Conservation (phyloP, 2,888 invertebrate species). For the Chydorus sphaericus region DNA sequence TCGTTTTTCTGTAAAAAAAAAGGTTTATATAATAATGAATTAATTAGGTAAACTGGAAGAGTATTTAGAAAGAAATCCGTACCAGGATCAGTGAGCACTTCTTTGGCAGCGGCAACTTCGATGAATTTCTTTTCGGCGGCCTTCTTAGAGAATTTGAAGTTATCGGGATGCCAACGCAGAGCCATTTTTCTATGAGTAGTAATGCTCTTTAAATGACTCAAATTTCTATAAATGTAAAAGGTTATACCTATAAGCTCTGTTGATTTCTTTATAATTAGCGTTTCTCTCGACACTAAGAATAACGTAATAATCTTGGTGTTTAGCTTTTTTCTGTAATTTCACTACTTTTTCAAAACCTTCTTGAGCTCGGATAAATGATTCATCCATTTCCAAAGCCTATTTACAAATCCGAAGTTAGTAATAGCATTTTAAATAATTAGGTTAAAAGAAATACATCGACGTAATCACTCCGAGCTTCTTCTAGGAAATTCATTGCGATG, state of each 20-base stretch:
- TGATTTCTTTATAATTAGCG: conserved; percentile 82
- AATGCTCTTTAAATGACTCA: not conserved
- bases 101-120: conserved; percentile 97
- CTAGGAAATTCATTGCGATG: conserved; percentile 73
- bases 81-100: conserved; percentile 58
- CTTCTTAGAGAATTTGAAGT: conserved; percentile 65
- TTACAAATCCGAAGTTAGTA: not conserved
- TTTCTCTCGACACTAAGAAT: conserved; percentile 79
- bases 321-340: conserved; percentile 79
- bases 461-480: conserved; percentile 39
- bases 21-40: too few relatives aligned
- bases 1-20: too few relatives aligned
- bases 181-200: conserved; percentile 62
- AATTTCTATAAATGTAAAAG: not conserved
- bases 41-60: too few relatives aligned
- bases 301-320: conserved; percentile 92
- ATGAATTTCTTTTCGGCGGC: conserved; percentile 94
- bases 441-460: conserved; percentile 13
- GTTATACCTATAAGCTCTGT: conserved; percentile 70
- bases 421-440: not conserved
- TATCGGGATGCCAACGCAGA: conserved; percentile 98
- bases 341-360: conserved; percentile 80
- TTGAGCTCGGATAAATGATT: conserved; percentile 60
- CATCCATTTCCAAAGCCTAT: conserved; percentile 65
- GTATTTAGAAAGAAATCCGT: too few relatives aligned